phyloP scores from a whole-genome alignment of 23 tunicate genomes.

The Clavelina lepadiformis region DNA sequence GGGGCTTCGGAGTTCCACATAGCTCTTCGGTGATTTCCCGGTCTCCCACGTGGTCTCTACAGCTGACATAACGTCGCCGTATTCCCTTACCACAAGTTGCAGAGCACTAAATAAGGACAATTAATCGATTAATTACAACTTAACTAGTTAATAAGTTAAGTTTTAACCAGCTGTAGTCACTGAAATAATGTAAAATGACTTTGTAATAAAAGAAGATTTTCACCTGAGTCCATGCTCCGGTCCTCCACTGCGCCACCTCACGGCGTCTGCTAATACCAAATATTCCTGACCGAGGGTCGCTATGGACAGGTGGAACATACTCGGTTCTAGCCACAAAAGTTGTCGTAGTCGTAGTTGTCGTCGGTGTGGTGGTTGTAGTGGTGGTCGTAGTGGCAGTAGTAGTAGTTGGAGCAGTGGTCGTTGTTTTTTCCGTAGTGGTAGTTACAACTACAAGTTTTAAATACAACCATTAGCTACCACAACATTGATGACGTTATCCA shows the following conservation, averaged over 20 bases:
- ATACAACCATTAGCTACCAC: neutral
- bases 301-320: neutral
- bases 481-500: no score
- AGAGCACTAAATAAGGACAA: conserved; percentile 57
- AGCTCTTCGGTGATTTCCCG: conserved; percentile 20
- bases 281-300: conserved; percentile 11
- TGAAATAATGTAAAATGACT: neutral
- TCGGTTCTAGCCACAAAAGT: neutral
- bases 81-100: conserved; percentile 53
- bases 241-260: conserved; percentile 56
- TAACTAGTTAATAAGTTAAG: neutral
- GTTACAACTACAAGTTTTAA: neutral
- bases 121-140: neutral
- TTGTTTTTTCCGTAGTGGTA: neutral
- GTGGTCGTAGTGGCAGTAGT: conserved; percentile 1
- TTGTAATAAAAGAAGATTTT: neutral
- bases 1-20: conserved; percentile 33
- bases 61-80: conserved; percentile 70
- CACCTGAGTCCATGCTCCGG: conserved; percentile 87
- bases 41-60: conserved; percentile 27
- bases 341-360: conserved; percentile 2
- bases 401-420: neutral
- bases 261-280: conserved; percentile 22
- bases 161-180: no score
- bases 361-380: no score